Evolutionary conservation across 2,113 vertebrate genomes (phyloP).

Genomic region (Chrysemys picta): DNA sequence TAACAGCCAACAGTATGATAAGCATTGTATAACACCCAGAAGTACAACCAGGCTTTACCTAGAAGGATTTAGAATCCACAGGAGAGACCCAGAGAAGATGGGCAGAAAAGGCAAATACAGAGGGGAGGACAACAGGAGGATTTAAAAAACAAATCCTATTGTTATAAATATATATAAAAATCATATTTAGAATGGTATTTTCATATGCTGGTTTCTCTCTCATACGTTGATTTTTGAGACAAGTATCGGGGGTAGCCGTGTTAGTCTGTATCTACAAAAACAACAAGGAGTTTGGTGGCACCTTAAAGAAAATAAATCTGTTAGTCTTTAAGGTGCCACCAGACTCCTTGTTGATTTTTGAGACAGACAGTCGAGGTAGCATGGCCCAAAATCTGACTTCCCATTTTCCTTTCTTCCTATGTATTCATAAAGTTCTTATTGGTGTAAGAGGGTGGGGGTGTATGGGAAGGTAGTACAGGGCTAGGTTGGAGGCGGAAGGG

Average conservation of each 20-base stretch:
- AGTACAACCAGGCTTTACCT: background rate
- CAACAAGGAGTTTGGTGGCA: no score
- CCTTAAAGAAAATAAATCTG: no score
- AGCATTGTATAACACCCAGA: background rate
- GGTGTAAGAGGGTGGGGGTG: background rate
- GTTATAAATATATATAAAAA: background rate
- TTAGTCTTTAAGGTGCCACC: no score
- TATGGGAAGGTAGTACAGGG: background rate
- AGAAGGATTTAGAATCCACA: background rate
- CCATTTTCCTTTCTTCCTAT: background rate
- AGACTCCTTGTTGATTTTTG: no score
- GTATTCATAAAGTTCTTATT: background rate
- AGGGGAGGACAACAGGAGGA: background rate
- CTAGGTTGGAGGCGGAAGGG: background rate
- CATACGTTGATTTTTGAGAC: background rate
- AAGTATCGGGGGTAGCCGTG: no score
- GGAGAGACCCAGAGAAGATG: background rate
- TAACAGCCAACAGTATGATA: background rate
- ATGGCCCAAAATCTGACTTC: background rate
- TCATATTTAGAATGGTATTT: background rate
- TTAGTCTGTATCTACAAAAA: no score
- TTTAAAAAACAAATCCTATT: no score
- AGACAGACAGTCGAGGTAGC: background rate
- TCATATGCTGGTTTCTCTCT: background rate
- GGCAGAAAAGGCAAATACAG: background rate